phyloP scores from a whole-genome alignment of 2,888 invertebrate species.

The Fragum fragum region DNA sequence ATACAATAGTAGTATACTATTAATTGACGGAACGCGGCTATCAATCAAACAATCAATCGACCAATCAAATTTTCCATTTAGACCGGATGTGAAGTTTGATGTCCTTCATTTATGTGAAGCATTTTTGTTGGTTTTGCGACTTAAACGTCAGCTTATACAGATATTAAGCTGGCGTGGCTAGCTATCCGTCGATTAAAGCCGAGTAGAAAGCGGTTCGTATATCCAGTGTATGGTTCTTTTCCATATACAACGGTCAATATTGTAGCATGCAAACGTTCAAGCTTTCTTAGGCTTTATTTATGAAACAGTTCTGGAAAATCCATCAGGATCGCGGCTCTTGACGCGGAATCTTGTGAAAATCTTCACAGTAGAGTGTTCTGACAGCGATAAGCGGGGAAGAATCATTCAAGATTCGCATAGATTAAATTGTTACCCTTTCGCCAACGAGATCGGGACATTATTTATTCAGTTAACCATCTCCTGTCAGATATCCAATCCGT shows the following conservation, averaged over 20 bases:
- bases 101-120: too few relatives aligned
- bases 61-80: too few relatives aligned
- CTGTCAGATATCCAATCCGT: conserved; percentile 45
- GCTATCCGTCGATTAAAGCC: too few relatives aligned
- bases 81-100: too few relatives aligned
- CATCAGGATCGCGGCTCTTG: conserved; percentile 60
- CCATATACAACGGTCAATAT: background rate
- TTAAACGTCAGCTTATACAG: too few relatives aligned
- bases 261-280: background rate
- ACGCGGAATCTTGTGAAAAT: conserved; percentile 48
- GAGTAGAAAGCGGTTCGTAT: too few relatives aligned
- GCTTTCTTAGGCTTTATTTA: conserved; percentile 52
- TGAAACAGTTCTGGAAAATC: conserved; percentile 56
- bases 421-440: conserved; percentile 61
- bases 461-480: conserved; percentile 60
- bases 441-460: conserved; percentile 59
- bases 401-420: conserved; percentile 64
- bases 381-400: conserved; percentile 60
- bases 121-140: too few relatives aligned
- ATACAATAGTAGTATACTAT: too few relatives aligned
- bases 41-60: too few relatives aligned
- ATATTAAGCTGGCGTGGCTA: too few relatives aligned
- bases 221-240: background rate
- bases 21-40: too few relatives aligned
- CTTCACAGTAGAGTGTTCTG: conserved; percentile 60